These are phyloP conservation scores for Scaptomyza parva DNA, from an alignment of 2,888 invertebrate genomes.

Conservation along the genomic window DNA sequence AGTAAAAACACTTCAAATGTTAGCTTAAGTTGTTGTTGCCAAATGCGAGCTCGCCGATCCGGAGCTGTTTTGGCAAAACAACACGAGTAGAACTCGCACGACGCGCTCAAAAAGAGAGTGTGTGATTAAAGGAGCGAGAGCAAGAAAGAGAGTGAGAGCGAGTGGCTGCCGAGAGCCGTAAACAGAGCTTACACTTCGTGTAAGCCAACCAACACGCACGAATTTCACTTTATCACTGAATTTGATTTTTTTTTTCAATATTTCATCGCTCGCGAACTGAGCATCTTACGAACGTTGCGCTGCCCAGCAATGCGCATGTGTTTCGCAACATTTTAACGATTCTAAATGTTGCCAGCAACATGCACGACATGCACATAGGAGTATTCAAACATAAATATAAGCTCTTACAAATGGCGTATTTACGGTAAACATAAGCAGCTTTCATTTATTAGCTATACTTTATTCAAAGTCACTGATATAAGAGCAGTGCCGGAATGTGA, in stretches of 20 bases:
- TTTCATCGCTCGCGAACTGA: conserved; percentile 40
- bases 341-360: conserved; percentile 48
- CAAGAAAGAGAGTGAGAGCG: conserved; percentile 9
- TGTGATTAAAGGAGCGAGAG: conserved; percentile 10
- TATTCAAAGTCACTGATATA: background rate
- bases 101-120: conserved; percentile 23
- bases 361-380: background rate
- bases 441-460: background rate
- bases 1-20: conserved; percentile 25
- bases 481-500: too few species aligned
- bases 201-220: conserved; percentile 72
- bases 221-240: conserved; percentile 75
- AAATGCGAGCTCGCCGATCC: conserved; percentile 56
- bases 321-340: conserved; percentile 33
- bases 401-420: background rate
- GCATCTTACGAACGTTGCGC: conserved; percentile 22
- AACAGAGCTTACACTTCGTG: conserved; percentile 65
- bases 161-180: conserved; percentile 55
- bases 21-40: conserved; percentile 29
- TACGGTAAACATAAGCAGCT: background rate
- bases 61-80: conserved; percentile 12
- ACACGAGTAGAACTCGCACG: conserved; percentile 45
- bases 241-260: conserved; percentile 67
- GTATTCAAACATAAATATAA: conserved; percentile 2
- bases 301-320: conserved; percentile 44